phyloP scores from a whole-genome alignment of 2,888 invertebrate genomes.

The Apamea sordens region DNA sequence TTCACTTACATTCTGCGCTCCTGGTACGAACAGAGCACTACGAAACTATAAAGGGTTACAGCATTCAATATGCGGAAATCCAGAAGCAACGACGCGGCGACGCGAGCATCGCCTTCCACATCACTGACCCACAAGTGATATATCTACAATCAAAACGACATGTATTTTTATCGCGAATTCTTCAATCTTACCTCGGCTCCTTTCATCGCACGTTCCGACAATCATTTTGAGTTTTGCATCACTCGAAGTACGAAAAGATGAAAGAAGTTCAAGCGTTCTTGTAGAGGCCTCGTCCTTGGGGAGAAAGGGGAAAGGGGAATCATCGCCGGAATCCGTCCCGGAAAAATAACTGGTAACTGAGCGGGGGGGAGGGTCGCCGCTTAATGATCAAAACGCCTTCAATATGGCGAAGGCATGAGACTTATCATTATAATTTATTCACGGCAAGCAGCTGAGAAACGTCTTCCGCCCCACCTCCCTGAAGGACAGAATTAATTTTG shows the following conservation, averaged over 20 bases:
- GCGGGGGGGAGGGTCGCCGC: constrained; percentile 70
- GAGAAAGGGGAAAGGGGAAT: constrained; percentile 77
- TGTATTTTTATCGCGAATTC: constrained; percentile 56
- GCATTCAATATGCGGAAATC: constrained; percentile 20
- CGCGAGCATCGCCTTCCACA: constrained; percentile 50
- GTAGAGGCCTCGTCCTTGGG: constrained; percentile 75
- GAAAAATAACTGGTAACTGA: constrained; percentile 82
- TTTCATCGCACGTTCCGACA: constrained; percentile 70
- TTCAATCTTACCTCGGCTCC: constrained; percentile 53
- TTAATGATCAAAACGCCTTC: constrained; percentile 89
- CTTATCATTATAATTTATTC: constrained; percentile 90
- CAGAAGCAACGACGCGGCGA: constrained; percentile 33
- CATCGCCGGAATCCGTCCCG: constrained; percentile 74
- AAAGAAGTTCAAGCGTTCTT: constrained; percentile 83
- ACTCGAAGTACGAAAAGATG: constrained; percentile 79
- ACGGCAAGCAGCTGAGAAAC: constrained; percentile 79
- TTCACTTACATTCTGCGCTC: background rate
- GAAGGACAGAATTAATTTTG: constrained; percentile 57
- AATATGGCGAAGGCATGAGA: constrained; percentile 86
- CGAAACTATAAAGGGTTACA: constrained; percentile 41
- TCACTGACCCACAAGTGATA: constrained; percentile 54
- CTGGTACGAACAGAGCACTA: constrained; percentile 15
- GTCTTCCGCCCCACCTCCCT: constrained; percentile 63
- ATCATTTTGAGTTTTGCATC: constrained; percentile 76
- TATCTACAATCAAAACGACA: constrained; percentile 57